Percentiles rank a stretch among this genome's conserved stretches.
phyloP scores from a whole-genome alignment of 2,113 vertebrate genomes.

The Xiphias gladius region DNA sequence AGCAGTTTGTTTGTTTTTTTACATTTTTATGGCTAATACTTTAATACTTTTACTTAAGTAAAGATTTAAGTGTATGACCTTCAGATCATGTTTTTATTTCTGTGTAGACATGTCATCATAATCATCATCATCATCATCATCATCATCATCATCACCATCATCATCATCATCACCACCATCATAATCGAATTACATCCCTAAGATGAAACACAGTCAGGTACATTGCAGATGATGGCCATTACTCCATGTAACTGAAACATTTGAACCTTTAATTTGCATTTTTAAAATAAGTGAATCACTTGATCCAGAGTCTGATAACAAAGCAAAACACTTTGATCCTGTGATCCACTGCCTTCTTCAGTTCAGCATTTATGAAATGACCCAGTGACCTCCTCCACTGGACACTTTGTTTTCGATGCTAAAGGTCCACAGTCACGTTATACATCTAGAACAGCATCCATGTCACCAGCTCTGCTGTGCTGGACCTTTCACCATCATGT shows the following conservation, averaged over 20 bases:
- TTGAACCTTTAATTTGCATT: neutral
- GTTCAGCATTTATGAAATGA: neutral
- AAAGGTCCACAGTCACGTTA: neutral
- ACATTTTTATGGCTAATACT: too few relatives aligned
- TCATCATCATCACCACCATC: too few relatives aligned
- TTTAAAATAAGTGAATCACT: neutral
- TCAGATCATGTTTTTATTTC: constrained; percentile 6
- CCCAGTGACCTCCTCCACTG: neutral
- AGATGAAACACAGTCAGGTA: constrained; percentile 27
- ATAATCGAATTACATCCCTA: too few relatives aligned
- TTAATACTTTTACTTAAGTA: too few relatives aligned
- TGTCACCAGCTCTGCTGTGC: constrained; percentile 18
- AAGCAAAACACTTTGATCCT: too few relatives aligned
- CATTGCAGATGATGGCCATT: neutral
- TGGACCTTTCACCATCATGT: constrained; percentile 27
- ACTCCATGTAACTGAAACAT: too few relatives aligned
- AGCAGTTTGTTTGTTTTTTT: too few relatives aligned
- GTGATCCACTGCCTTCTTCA: neutral
- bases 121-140: constrained; percentile 3
- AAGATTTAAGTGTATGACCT: too few relatives aligned
- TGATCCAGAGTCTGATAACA: neutral
- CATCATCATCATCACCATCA: constrained; percentile 11
- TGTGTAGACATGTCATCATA: constrained; percentile 16
- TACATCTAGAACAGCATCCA: neutral
- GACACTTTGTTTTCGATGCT: neutral